These are phyloP conservation scores for Uria aalge DNA, from an alignment of 2,113 vertebrate species.

Conservation along the genomic window DNA sequence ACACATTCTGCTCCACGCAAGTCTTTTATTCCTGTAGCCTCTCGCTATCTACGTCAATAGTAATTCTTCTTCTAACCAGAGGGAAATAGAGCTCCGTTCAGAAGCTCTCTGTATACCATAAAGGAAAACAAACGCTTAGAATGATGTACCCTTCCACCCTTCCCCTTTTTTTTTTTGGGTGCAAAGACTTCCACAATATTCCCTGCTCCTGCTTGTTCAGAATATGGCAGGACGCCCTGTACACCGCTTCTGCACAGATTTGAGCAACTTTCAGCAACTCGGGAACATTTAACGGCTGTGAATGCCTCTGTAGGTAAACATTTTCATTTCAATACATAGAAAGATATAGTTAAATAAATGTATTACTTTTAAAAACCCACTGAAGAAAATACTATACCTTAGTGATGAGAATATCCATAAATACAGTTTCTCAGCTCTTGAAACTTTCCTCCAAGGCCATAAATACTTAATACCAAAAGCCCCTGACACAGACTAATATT, in stretches of 20 bases:
- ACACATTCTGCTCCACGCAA: neutral
- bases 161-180: neutral
- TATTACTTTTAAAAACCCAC: neutral
- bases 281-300: neutral
- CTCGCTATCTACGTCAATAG: neutral
- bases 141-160: neutral
- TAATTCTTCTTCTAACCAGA: neutral
- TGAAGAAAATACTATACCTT: neutral
- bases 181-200: neutral
- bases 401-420: neutral
- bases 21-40: neutral
- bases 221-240: neutral
- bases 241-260: fast-evolving
- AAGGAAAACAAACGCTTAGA: neutral
- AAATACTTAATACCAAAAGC: neutral
- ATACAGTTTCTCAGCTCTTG: neutral
- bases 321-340: neutral
- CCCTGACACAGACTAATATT: neutral
- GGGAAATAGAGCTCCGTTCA: neutral
- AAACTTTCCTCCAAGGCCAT: neutral
- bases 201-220: neutral
- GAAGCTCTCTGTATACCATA: neutral
- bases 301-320: neutral
- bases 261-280: neutral
- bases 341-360: neutral